Base-by-base conservation (phyloP, 2,113 vertebrate genomes). In the Rhea pennata region DNA sequence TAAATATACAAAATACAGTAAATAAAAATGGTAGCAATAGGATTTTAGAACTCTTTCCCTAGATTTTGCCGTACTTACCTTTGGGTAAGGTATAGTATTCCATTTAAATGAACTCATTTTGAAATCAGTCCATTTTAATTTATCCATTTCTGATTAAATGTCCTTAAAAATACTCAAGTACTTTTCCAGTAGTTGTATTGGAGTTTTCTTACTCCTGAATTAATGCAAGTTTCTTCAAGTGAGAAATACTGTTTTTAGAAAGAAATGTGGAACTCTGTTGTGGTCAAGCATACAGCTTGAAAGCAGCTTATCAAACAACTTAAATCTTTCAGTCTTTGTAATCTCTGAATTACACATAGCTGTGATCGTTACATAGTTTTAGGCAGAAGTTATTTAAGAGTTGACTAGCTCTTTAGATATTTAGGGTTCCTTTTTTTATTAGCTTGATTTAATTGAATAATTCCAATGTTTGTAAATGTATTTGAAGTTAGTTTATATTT, bases 1-100 rank as follows among this genome's bases (percentile, higher is more conserved):
- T 94, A 58, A 78, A 93, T 93, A 75, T n/a, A 59, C 26, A 33
- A 70, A 91, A 42, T 84, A 62, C 78, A 76, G 46, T 80, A 85
- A 91, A 59, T 74, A 36, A 80, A 80, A 87, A 64, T 10, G 19
- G 27, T 71, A 87, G 20, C 51, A 64, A 39, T 42, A 85, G 95
- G 78, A 75, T 71, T 88, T 95, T 69, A 91, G 44, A 88, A 82
- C 61, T 92, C 9, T 1, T 87, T 58, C 58, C 58, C 86, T 94
- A 77, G 40, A 88, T 62, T 44, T 91, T 83, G 87, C 74, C 78
- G 29, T 84, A 7, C 69, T 81, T 91, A 66, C 84, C 5, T 79
- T 67, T 88, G 72, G 51, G 59, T 89, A 40, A 90, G 90, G 62
- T 73, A 23, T 50, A 50, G 24, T 12, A 44, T 83, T 69, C 19